Percentiles rank a stretch among this genome's conserved stretches.
Conservation (phyloP, 37 sponge, comb jelly and placozoan species). For the Theonella swinhoei region DNA sequence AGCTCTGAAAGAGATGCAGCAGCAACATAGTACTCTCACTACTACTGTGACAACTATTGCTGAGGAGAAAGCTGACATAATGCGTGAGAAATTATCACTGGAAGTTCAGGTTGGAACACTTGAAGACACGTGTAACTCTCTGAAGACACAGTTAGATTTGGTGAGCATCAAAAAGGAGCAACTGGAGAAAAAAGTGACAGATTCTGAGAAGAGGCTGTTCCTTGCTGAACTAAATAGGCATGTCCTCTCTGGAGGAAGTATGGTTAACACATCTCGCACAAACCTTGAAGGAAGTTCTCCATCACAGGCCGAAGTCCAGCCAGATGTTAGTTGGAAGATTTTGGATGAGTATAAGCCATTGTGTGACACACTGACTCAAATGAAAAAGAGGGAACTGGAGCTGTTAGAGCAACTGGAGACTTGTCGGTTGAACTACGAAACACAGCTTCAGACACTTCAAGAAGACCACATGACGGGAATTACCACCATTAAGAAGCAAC, state of each 20-base stretch:
- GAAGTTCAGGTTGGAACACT: constrained; percentile 27
- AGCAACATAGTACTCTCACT: constrained; percentile 65
- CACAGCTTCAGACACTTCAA: constrained; percentile 2
- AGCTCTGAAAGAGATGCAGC: constrained; percentile 57
- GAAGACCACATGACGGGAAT: constrained; percentile 20
- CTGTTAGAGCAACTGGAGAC: constrained; percentile 30
- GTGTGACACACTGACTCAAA: constrained; percentile 14
- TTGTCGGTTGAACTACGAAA: constrained; percentile 22
- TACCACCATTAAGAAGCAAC: constrained; percentile 18
- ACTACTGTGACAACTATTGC: constrained; percentile 49
- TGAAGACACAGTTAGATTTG: constrained; percentile 27
- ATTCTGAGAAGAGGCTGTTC: constrained; percentile 18
- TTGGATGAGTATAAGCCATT: constrained; percentile 24
- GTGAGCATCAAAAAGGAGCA: constrained; percentile 15
- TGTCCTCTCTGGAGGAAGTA: neutral
- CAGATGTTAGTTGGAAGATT: constrained; percentile 47
- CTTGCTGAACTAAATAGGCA: neutral
- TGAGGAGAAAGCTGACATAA: constrained; percentile 69
- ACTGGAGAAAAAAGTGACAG: constrained; percentile 23
- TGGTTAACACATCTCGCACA: neutral
- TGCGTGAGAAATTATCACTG: constrained; percentile 46
- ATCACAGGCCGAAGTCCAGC: neutral
- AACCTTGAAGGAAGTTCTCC: neutral
- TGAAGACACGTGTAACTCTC: constrained; percentile 14
- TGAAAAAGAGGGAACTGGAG: constrained; percentile 6